Conservation (phyloP, 1,140 invertebrate species). For the Hycleus cichorii region DNA sequence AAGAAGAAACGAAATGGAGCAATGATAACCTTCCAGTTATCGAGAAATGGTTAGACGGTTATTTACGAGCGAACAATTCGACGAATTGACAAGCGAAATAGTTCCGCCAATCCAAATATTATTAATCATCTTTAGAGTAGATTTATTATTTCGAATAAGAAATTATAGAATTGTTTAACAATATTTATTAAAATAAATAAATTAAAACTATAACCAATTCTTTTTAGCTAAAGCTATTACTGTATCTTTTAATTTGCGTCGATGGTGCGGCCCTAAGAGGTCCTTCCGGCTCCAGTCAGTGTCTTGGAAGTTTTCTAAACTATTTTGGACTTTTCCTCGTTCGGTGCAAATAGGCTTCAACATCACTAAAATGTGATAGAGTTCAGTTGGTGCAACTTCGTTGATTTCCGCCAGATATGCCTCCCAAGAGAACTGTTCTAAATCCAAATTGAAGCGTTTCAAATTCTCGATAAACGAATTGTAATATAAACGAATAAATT, state of each 20-base stretch:
- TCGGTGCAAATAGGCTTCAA: conserved; percentile 39
- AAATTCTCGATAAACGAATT: conserved; percentile 42
- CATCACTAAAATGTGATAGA: conserved; percentile 38
- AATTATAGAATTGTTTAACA: too few relatives aligned
- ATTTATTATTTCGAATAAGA: too few relatives aligned
- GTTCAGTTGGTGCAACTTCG: conserved; percentile 30
- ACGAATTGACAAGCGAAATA: neutral
- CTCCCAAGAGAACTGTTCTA: conserved; percentile 30
- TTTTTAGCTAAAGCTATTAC: conserved; percentile 32
- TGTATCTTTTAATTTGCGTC: conserved; percentile 34
- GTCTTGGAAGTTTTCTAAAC: conserved; percentile 33
- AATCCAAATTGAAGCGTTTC: conserved; percentile 29
- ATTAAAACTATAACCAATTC: conserved; percentile 29
- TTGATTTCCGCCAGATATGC: conserved; percentile 34
- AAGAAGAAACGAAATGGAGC: conserved; percentile 62
- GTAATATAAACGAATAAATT: conserved; percentile 48
- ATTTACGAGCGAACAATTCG: conserved; percentile 37
- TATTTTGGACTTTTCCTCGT: conserved; percentile 36
- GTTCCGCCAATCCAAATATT: too few relatives aligned
- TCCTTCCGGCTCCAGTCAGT: conserved; percentile 37
- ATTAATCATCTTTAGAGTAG: too few relatives aligned
- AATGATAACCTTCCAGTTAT: conserved; percentile 62
- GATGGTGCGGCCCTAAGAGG: conserved; percentile 35
- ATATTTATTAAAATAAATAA: neutral
- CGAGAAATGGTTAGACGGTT: conserved; percentile 56